These are phyloP conservation scores for Tanytarsus gracilentus DNA, from an alignment of 2,888 invertebrate genomes.

Conservation along the genomic window DNA sequence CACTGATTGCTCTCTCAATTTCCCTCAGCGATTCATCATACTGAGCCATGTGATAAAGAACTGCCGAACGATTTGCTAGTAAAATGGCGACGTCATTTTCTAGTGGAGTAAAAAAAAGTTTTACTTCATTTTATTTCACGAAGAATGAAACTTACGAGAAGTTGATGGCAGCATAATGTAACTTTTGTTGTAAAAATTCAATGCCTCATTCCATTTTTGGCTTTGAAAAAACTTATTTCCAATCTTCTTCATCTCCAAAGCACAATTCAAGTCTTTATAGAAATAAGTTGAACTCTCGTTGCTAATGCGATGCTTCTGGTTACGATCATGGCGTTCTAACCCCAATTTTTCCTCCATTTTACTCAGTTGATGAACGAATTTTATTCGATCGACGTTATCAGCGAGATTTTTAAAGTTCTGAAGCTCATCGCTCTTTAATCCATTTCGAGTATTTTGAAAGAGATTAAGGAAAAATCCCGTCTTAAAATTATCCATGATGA, in stretches of 20 bases:
- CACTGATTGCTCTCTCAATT: constrained; percentile 54
- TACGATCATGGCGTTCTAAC: constrained; percentile 43
- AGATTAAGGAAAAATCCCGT: constrained; percentile 55
- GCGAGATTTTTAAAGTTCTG: constrained; percentile 55
- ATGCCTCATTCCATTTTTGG: constrained; percentile 58
- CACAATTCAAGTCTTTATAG: constrained; percentile 47
- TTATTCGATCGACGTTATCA: constrained; percentile 56
- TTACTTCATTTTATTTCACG: neutral
- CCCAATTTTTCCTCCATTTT: constrained; percentile 47
- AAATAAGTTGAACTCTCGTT: constrained; percentile 42
- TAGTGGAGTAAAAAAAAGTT: constrained; percentile 35
- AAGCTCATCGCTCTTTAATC: constrained; percentile 49
- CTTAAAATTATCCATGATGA: constrained; percentile 30
- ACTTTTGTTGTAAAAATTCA: constrained; percentile 60
- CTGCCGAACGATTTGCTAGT: constrained; percentile 72
- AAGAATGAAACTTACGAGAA: constrained; percentile 49
- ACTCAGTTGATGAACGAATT: constrained; percentile 48
- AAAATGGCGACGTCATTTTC: constrained; percentile 57
- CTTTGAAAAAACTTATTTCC: constrained; percentile 66
- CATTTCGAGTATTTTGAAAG: constrained; percentile 51
- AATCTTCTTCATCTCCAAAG: constrained; percentile 56
- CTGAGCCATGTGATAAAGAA: constrained; percentile 61
- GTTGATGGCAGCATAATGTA: constrained; percentile 58
- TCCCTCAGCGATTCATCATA: constrained; percentile 60
- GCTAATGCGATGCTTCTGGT: constrained; percentile 33